Base-by-base conservation (phyloP, 2,113 vertebrate species). In the Menidia beryllina region DNA sequence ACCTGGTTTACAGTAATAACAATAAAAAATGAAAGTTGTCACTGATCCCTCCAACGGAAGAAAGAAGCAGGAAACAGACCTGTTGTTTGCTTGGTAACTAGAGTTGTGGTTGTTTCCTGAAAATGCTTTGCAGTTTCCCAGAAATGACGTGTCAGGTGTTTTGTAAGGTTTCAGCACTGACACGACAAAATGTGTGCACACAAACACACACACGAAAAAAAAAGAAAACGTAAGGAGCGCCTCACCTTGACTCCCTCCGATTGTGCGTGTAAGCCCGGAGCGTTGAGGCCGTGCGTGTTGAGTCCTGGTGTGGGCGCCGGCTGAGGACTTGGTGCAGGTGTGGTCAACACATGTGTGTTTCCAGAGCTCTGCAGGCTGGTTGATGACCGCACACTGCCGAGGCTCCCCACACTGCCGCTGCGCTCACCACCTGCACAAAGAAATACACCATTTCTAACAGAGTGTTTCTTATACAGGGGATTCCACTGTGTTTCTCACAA, bases 231-330 rank as follows among this genome's bases (percentile, higher is more conserved):
- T 19, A 41, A 9, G 21, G 5, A 24, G 6, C 27, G 4, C 45
- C 69, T 65, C 55, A 97, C 97, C 95, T 98, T 99, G 68, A 97
- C 95, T 0, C 97, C 97, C 64, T 99, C 97, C 0, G 97, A 91
- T 69, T 95, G 93, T 0, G 97, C 95, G 0, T 98, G 96, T 72
- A 97, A 94, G 59, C 95, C 90, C 0, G 97, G 96, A 0, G 91
- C 91, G 23, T 95, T 96, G 0, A 95, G 91, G 41, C 95, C 94
- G 0, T 92, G 93, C 7, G 92, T 88, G 91, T 92, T 93, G 65
- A 91, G 62, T 10, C 88, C 90, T 1, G 91, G 76, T 4, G 90
- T 86, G 80, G 67, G 45, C 2, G 92, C 57, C 0, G 91, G 82
- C 57, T 91, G 90, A 0, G 90, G 89, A 62, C 90, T 91, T 30